Evolutionary conservation across 2,797 vertebrate species (phyloP), one percentile per base, ranked within the genome.

Genomic region (Gallirallus australis): DNA sequence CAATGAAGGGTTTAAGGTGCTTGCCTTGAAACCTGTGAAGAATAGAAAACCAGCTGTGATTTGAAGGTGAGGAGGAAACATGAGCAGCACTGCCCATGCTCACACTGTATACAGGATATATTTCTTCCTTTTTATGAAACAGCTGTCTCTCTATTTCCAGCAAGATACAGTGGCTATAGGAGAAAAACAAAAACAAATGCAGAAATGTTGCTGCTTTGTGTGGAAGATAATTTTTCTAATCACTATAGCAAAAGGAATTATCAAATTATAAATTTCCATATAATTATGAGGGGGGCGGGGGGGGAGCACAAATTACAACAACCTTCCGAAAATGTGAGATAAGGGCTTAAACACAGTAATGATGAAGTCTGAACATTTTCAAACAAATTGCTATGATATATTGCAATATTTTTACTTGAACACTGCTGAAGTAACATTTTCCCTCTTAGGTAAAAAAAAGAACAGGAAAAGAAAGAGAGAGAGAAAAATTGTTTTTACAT

Each of bases 401-500:
- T 63, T 70, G 33, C 30, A 33, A 20, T 23, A n/a, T 66, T 64
- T 85, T 85, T 80, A 37, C 11, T 71, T 39, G 54, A 61, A 16
- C 4, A 39, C 8, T 53, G 11, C 9, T 90, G 8, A 81, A 75
- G 4, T 33, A 83, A 19, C 14, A 2, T 12, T 81, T 80, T 65
- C 68, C 7, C 7, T 53, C 8, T 59, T 17, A 39, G 15, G 4
- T 8, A 48, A 54, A 65, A 69, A 24, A 69, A 70, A 24, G 0
- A 2, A 40, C 2, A 28, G 6, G 3, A 35, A 39, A 8, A 42
- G n/a, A 8, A 37, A 27, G 2, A 19, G 1, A 40, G 31, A 78
- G 33, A 37, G 37, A 86, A 31, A 78, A 86, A 15, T 3, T 1
- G 0, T 5, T 50, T 91, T 87, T 63, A 15, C 7, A 40, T 33